Evolutionary conservation across 2,797 vertebrate genomes (phyloP), one percentile per base, ranked within the genome.

Genomic region (Diglossa cyanea): DNA sequence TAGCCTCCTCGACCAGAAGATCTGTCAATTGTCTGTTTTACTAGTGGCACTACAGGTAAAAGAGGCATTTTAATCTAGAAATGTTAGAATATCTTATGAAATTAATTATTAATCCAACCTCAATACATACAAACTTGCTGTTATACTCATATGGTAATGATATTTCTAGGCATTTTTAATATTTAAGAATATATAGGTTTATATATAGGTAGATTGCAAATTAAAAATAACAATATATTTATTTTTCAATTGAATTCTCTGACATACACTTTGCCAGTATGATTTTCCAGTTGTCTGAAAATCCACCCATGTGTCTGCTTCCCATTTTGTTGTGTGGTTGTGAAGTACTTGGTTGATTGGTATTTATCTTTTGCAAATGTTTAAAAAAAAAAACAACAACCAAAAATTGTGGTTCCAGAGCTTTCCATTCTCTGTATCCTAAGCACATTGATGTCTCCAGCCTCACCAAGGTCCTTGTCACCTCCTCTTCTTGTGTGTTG

Each of bases 21-120:
- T 90, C 97, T 98, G n/a, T 98, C 98, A 37, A 98, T 98, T 85
- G 98, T 98, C 78, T 98, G 98, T 95, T 98, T 98, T 72, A 98
- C 98, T 23, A 98, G 98, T 9, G 98, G 98, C 83, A 98, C 98
- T 14, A 98, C 98, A 98, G 98, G 98, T 98, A 98, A 98, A 92
- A 86, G 7, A 47, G 25, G 26, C 16, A 4, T 55, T 94, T 95
- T 86, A 55, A 81, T 68, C 31, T 67, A 2, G 4, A 72, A 37
- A 58, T 67, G 4, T 73, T 78, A 65, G 18, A 89, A 25, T 50
- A 58, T 28, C 20, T 54, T 55, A 55, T n/a, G 7, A 77, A 72
- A 42, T 70, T 14, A 71, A 33, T 54, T 66, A 55, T 31, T 73
- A 55, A 60, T 48, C 45, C 5, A 65, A 47, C 19, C 39, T 87